These are phyloP conservation scores for Perdita meconis DNA, from an alignment of 2,888 invertebrate species.

Conservation along the genomic window DNA sequence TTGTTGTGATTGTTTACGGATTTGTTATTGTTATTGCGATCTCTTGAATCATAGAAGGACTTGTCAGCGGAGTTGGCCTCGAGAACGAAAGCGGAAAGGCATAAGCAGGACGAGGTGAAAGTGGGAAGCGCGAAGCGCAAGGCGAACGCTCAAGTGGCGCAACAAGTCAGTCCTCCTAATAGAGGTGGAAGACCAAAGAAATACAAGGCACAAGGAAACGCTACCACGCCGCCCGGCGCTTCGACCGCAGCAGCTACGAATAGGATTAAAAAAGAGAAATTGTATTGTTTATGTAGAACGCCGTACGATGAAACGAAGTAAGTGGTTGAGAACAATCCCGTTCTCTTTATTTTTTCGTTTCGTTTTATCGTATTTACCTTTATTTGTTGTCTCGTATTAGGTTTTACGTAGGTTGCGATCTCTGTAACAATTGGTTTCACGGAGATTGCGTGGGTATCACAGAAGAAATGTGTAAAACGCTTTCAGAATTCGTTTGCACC, in stretches of 20 bases:
- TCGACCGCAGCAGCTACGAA: constrained; percentile 74
- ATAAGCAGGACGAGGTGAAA: constrained; percentile 89
- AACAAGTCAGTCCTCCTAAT: constrained; percentile 80
- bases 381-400: constrained; percentile 83
- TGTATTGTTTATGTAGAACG: constrained; percentile 96
- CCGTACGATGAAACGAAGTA: constrained; percentile 98
- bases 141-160: constrained; percentile 84
- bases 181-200: constrained; percentile 82
- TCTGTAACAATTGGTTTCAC: constrained; percentile 99
- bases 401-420: constrained; percentile 98
- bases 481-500: constrained; percentile 95
- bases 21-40: neutral
- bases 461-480: constrained; percentile 94
- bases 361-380: neutral
- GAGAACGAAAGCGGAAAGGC: constrained; percentile 89
- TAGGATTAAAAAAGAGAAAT: constrained; percentile 89
- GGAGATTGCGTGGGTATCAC: constrained; percentile 98
- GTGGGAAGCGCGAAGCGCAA: constrained; percentile 87
- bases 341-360: neutral
- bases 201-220: constrained; percentile 79
- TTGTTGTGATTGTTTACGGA: neutral
- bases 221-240: constrained; percentile 76
- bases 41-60: constrained; percentile 87
- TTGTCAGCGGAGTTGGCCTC: constrained; percentile 90
- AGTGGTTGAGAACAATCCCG: constrained; percentile 71